phyloP scores from a whole-genome alignment of 2,797 vertebrate species.

The Phrynocephalus vlangalii region DNA sequence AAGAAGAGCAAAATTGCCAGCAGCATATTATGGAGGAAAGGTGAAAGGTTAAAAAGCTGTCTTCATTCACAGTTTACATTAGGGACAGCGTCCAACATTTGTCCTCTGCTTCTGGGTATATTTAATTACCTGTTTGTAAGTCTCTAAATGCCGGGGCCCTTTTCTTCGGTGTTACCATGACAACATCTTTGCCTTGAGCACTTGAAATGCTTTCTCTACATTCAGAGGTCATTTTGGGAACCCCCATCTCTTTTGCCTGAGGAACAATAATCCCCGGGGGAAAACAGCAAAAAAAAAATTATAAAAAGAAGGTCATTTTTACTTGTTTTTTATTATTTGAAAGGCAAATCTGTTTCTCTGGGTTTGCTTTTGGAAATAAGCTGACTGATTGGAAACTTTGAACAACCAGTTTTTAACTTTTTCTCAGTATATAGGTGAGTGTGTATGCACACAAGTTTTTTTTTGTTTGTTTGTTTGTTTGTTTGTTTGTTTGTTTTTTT shows the following conservation, averaged over 20 bases:
- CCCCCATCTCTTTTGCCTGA: conserved; percentile 39
- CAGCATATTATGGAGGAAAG: conserved; percentile 54
- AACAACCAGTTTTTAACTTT: conserved; percentile 23
- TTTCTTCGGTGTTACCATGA: conserved; percentile 69
- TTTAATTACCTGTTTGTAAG: conserved; percentile 72
- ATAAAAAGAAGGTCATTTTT: not conserved
- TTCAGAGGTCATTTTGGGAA: conserved; percentile 62
- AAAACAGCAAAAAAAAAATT: conserved; percentile 2
- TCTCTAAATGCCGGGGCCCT: conserved; percentile 56
- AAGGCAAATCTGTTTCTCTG: not conserved
- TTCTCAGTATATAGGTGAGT: not conserved
- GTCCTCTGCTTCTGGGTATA: conserved; percentile 67
- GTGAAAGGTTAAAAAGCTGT: conserved; percentile 58
- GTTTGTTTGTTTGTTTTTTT: too few species aligned
- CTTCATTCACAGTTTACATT: conserved; percentile 71
- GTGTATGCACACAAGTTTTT: too few species aligned
- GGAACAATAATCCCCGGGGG: too few species aligned
- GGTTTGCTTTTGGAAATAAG: conserved; percentile 14
- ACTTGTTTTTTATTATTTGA: not conserved
- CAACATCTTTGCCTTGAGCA: conserved; percentile 65
- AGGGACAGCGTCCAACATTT: conserved; percentile 56
- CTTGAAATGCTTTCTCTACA: conserved; percentile 39
- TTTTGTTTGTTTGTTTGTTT: too few species aligned
- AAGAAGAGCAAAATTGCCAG: conserved; percentile 18
- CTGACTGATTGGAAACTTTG: not conserved